Base-by-base conservation (phyloP, 2,113 vertebrate species). In the Paralichthys olivaceus region DNA sequence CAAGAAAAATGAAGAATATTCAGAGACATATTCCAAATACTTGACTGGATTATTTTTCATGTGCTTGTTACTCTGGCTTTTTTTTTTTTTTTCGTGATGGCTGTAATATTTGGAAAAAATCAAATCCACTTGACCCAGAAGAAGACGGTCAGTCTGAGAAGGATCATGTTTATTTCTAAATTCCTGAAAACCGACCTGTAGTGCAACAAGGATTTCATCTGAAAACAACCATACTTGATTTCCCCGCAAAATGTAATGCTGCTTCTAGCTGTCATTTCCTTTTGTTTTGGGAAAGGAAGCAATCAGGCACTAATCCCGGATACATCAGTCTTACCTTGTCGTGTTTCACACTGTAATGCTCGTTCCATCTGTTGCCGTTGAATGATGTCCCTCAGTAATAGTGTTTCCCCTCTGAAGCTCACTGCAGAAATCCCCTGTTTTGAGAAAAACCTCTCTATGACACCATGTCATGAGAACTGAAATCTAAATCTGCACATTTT, bases 291-390 rank as follows among this genome's bases (percentile, higher is more conserved):
- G 17, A 53, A 47, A 65, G 68, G 69, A 91, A 79, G 84, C 82
- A 87, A 90, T 91, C 89, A 79, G 62, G 69, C 37, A 54, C 53
- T 84, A 82, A 88, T 89, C 85, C 69, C 15, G 28, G 54, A 47
- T 83, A 90, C 85, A 89, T 77, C 81, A 69, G 77, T 71, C 77
- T 76, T 74, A 69, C 58, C 68, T 54, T 81, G 79, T 87, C 43
- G 49, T 66, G 66, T 63, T 83, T 71, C 64, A 59, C 63, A 64
- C 51, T 84, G 76, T 82, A 80, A 83, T 72, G 73, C 76, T 47
- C 29, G 26, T 69, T 89, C 84, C 83, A 84, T 87, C 84, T 88
- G 77, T 43, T 78, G 51, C 58, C 20, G 43, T 74, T 32, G 4
- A 82, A 77, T 57, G 62, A 84, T 75, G 79, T 87, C 74, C 71